Evolutionary conservation across 2,888 invertebrate genomes (phyloP), one percentile per base, ranked within the genome.

Genomic region (Xestobium rufovillosum): DNA sequence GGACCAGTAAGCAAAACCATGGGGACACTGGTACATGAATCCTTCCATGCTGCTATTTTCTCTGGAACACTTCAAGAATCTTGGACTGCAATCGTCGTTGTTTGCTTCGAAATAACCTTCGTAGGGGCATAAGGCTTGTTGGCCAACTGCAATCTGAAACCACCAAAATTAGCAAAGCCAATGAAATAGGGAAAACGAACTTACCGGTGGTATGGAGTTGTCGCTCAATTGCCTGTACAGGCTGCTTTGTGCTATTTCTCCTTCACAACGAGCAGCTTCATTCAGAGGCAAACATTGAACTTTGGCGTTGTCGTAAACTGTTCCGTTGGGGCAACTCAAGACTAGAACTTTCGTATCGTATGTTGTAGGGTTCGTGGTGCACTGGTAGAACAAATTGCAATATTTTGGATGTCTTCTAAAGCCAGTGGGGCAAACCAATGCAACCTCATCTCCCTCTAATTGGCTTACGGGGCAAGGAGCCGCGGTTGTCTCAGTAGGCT

Each of bases 321-420:
- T 84, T 39, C 77, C 77, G 46, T 80, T 78, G 8, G 86, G 85
- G 61, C 88, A 89, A 46, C 77, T 77, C 49, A 88, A 75, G 4
- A 78, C 73, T 2, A 83, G 71, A 42, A 87, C 71, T 57, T 81
- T 85, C n/a, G 81, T 66, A 46, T 86, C 80, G 55, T 78, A 76
- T 6, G 6, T 19, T 15, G 76, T 72, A 4, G 74, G 67, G 38
- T 73, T 72, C 48, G 74, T 75, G 11, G 79, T 80, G 52, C 88
- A 89, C 61, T 88, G 88, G 58, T 89, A 89, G 67, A 88, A 87
- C 50, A 84, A 63, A 54, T 84, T 83, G 52, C 88, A 88, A 55
- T 81, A 79, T 58, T 82, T 83, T 0, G 88, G 86, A 70, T 89
- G 87, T 45, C 85, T 71, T 55, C 74, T 75, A 64, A 89, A 88